Base-by-base conservation (phyloP, 2,797 vertebrate genomes). In the Geotrypetes seraphini region DNA sequence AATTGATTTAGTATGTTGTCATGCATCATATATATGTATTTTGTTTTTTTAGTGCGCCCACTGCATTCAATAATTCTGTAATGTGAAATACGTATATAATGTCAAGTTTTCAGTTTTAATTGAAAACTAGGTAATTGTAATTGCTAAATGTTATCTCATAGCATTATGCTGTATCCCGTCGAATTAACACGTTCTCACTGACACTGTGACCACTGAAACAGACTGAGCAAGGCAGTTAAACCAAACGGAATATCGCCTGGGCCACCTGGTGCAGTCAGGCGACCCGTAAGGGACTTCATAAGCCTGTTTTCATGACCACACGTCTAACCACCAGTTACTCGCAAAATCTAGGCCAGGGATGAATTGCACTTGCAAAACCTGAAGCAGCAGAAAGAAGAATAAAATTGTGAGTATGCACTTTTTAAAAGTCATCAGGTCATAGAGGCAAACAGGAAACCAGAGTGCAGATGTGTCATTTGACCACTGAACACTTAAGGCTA, bases 251-350 rank as follows among this genome's bases (percentile, higher is more conserved):
- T 12, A 33, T 35, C 25, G 16, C 45, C 19, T 37, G 33, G 46
- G 50, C 58, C 61, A 68, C 51, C 49, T 71, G 57, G 39, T 47
- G 22, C 18, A 20, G 58, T 39, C 57, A 47, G 55, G 55, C 42
- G 47, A 52, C 23, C n/a, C 47, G 62, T 53, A 55, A 66, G 33
- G 37, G 59, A 51, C 61, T 68, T 71, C 33, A 43, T 50, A 43
- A 61, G 73, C 56, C 55, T 57, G 39, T 39, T 49, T n/a, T 56
- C 28, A 52, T 64, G 60, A 70, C 69, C 62, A 70, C 60, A 69
- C 33, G 58, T 21, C 34, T 50, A 70, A 69, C 53, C 50, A 65
- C 56, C 22, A 14, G 47, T 32, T 64, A 33, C 46, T 54, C 35
- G 12, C 16, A 35, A 35, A 50, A 50, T 15, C 50, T 21, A 29